These are phyloP conservation scores for Drosophila meridiana DNA, from an alignment of 2,888 invertebrate genomes.

Conservation along the genomic window DNA sequence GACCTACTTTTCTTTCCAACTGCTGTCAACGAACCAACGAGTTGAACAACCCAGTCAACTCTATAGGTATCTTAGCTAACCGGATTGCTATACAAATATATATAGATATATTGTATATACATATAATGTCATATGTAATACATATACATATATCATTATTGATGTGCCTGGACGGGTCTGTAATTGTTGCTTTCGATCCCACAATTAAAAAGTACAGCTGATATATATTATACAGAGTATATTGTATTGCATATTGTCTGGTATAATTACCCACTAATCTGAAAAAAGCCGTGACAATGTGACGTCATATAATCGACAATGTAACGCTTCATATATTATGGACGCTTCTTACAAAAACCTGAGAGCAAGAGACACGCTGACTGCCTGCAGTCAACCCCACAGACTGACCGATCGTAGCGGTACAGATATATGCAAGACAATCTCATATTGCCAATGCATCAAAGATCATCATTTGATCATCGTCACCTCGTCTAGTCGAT, in stretches of 20 bases:
- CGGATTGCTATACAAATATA: conserved; percentile 4
- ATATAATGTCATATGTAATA: neutral
- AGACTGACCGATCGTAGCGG: neutral
- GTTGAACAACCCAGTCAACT: conserved; percentile 22
- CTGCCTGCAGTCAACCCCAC: neutral
- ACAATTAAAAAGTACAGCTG: conserved; percentile 35
- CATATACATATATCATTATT: neutral
- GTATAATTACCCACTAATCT: conserved; percentile 1
- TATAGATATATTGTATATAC: neutral
- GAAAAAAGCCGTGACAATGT: neutral
- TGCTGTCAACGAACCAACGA: conserved; percentile 1
- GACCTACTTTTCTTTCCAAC: conserved; percentile 36
- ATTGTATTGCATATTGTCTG: conserved; percentile 3
- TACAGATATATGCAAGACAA: neutral
- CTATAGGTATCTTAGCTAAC: conserved; percentile 11
- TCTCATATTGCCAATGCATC: neutral
- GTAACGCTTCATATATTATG: neutral
- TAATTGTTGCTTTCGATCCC: conserved; percentile 39
- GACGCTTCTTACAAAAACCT: neutral
- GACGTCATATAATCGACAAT: conserved; percentile 17
- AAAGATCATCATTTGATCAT: neutral
- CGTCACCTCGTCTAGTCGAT: neutral
- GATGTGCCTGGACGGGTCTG: conserved; percentile 10
- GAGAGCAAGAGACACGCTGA: neutral
- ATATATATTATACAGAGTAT: neutral